Evolutionary conservation across 2,797 vertebrate genomes (phyloP), one percentile per base, ranked within the genome.

Genomic region (Oreortyx pictus): DNA sequence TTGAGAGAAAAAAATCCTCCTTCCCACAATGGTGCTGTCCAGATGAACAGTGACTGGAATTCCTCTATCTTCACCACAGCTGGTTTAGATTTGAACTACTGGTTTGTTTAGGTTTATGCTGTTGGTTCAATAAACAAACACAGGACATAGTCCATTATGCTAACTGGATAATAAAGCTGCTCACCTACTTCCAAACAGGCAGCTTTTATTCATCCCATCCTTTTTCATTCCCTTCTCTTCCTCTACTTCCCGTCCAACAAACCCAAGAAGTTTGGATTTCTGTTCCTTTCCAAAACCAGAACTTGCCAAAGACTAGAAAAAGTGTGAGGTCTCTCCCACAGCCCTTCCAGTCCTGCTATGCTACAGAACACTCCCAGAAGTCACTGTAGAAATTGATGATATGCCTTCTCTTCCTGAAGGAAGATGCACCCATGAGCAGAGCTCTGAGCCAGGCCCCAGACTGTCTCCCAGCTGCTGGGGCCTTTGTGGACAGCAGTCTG

Each of bases 81-180:
- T 96, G 93, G 89, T 95, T 96, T 93, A 93, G 88, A 94, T 95
- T 94, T 93, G 83, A 96, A 89, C 94, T 95, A 91, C 91, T 59
- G 86, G 82, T 88, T 79, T 82, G 33, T 92, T 95, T 73, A 68
- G 78, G 74, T 89, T 88, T 85, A 92, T 80, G 62, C 91, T 73
- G 64, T 87, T 85, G 83, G 71, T 92, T 96, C 90, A 90, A 73
- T 88, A 92, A 95, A 86, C 56, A 93, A 95, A 92, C 84, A 88
- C 62, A 81, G 70, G 60, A 59, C 88, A 76, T n/a, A 46, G 82
- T 92, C 82, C 81, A 72, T 86, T 89, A 83, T 0, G 7, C 86
- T 85, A 54, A 93, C 72, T 43, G 15, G 29, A 61, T 76, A 91
- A 92, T 29, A 39, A 92, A 78, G 83, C 81, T 61, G 29, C 90